Percentiles rank a stretch among this genome's conserved stretches.
Evolutionary conservation across 2,888 invertebrate genomes (phyloP).

Genomic region (Ecdyonurus torrentis): DNA sequence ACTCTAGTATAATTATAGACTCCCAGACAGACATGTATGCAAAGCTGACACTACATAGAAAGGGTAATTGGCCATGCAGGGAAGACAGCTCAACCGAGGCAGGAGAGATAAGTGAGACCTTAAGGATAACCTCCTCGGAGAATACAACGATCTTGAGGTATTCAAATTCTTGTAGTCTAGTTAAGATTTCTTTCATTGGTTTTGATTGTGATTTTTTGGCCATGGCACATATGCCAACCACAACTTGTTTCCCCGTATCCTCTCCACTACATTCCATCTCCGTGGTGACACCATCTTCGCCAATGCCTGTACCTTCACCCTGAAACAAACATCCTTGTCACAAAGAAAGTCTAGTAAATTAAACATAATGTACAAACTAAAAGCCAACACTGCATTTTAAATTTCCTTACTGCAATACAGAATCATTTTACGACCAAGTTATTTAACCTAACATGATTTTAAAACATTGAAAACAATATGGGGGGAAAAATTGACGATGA

Average conservation of each 20-base stretch:
- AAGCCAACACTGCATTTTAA: no score
- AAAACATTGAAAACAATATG: no score
- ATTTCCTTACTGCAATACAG: no score
- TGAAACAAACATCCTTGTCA: no score
- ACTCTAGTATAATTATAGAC: no score
- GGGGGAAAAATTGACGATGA: no score
- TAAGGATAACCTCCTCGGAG: conserved; percentile 88
- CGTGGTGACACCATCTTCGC: conserved; percentile 40
- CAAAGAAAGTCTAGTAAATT: no score
- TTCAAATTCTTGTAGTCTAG: conserved; percentile 88
- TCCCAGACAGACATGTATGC: no score
- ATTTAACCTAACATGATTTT: no score
- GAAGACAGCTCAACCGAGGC: neutral
- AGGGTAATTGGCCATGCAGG: neutral
- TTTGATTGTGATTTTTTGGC: conserved; percentile 97
- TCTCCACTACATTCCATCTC: conserved; percentile 38
- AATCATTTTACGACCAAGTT: no score
- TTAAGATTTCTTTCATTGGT: conserved; percentile 98
- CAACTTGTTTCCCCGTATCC: conserved; percentile 62
- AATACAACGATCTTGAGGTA: conserved; percentile 91
- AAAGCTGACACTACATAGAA: neutral
- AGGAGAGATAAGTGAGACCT: conserved; percentile 32
- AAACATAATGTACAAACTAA: no score
- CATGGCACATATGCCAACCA: conserved; percentile 99
- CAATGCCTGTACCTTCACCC: conserved; percentile 22